Evolutionary conservation across 1,140 invertebrate genomes (phyloP).

Genomic region (Panagrolaimus sp.): DNA sequence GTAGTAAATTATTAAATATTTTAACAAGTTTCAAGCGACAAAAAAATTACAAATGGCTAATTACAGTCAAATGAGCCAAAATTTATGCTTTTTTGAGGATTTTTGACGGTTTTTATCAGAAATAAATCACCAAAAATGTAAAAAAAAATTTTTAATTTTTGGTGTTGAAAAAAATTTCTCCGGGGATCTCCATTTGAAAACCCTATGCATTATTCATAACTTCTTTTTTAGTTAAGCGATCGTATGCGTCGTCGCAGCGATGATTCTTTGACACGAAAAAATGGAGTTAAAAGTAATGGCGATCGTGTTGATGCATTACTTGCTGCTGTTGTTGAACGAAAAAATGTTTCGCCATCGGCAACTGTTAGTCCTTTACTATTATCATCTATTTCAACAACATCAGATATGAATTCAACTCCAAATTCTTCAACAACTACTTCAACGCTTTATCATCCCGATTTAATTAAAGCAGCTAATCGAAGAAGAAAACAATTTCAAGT

Average conservation of each 20-base stretch:
- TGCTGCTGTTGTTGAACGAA: conserved; percentile 28
- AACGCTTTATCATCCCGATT: conserved; percentile 34
- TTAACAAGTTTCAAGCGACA: no score
- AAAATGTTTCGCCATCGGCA: conserved; percentile 1
- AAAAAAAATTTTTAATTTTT: no score
- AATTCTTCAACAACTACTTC: conserved; percentile 17
- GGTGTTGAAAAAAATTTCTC: no score
- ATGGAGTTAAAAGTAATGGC: conserved; percentile 19
- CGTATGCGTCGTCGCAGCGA: conserved; percentile 23
- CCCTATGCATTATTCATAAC: no score
- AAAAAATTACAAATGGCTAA: no score
- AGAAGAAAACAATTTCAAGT: conserved; percentile 28
- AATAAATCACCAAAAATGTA: no score
- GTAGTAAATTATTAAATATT: no score
- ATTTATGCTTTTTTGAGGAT: no score
- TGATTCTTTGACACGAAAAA: no score
- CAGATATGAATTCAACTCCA: conserved; percentile 22
- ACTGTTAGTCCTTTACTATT: conserved; percentile 9
- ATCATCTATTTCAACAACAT: conserved; percentile 16
- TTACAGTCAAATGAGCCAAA: no score
- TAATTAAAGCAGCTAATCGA: conserved; percentile 31
- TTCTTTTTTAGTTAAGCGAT: conserved; percentile 28
- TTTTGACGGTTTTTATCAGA: no score
- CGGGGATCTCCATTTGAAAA: no score
- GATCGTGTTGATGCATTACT: conserved; percentile 34